These are phyloP conservation scores for Iphiclides podalirius DNA, from an alignment of 2,888 invertebrate species.

Conservation along the genomic window DNA sequence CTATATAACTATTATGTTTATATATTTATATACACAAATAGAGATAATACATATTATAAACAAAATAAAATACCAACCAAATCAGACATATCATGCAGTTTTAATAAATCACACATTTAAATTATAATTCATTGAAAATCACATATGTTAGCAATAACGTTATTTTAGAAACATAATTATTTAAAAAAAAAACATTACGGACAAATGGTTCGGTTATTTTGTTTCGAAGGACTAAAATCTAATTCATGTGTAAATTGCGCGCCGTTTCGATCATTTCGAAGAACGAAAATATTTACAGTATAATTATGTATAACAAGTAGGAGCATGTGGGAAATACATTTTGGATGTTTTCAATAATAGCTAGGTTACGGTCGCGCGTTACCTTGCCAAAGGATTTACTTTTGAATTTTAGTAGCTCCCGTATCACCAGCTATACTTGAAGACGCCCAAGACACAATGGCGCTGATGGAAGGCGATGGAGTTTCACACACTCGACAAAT, in stretches of 20 bases:
- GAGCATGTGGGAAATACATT: conserved; percentile 9
- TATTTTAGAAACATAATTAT: conserved; percentile 5
- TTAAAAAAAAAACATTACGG: background rate
- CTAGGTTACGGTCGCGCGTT: background rate
- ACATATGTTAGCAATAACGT: conserved; percentile 9
- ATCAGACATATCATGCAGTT: conserved; percentile 19
- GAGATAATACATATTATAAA: no score
- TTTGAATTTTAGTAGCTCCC: no score
- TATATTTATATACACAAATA: no score
- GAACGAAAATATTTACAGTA: conserved; percentile 19
- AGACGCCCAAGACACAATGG: conserved; percentile 11
- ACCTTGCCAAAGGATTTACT: no score
- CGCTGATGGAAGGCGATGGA: conserved; percentile 22
- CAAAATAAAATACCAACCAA: background rate
- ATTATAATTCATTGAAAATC: background rate
- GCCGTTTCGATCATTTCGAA: background rate
- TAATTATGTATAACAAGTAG: background rate
- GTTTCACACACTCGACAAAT: conserved; percentile 37
- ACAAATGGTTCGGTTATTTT: conserved; percentile 8
- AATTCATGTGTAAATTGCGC: conserved; percentile 8
- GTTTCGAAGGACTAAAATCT: background rate
- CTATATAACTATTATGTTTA: no score
- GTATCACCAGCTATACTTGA: conserved; percentile 17
- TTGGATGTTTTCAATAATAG: conserved; percentile 19
- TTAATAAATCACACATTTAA: conserved; percentile 12